phyloP scores from a whole-genome alignment of 2,888 invertebrate species.

The Resseliella maxima region DNA sequence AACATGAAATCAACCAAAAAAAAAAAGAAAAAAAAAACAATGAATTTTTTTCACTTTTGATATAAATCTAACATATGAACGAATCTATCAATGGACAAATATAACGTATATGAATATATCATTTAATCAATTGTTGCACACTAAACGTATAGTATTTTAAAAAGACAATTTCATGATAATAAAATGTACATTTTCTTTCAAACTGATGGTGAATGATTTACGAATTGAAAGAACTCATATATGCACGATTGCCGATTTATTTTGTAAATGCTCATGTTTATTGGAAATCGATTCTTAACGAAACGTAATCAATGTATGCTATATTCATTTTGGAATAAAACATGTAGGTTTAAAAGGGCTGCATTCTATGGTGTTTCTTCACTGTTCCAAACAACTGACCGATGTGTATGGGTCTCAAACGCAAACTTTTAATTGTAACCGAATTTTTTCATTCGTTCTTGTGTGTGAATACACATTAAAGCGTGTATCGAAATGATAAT shows the following conservation, averaged over 20 bases:
- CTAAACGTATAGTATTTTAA: neutral
- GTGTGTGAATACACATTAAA: neutral
- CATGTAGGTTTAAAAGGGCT: neutral
- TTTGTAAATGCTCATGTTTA: conserved; percentile 31
- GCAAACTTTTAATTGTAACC: conserved; percentile 7
- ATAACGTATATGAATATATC: no score
- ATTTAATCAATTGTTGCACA: neutral
- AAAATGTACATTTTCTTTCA: neutral
- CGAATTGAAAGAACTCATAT: neutral
- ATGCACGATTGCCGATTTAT: conserved; percentile 28
- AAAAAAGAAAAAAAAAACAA: neutral
- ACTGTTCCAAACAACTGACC: neutral
- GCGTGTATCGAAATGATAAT: conserved; percentile 51
- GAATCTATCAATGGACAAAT: neutral
- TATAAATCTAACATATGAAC: neutral
- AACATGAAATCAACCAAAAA: neutral
- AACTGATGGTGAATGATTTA: neutral
- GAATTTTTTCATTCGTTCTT: neutral
- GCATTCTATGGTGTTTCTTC: neutral
- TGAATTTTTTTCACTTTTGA: neutral
- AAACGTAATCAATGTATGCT: neutral
- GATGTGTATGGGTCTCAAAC: neutral
- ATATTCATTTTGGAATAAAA: neutral
- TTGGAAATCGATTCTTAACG: neutral
- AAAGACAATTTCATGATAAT: neutral